Evolutionary conservation across 2,113 vertebrate species (phyloP).

Genomic region (Pithys albifrons): DNA sequence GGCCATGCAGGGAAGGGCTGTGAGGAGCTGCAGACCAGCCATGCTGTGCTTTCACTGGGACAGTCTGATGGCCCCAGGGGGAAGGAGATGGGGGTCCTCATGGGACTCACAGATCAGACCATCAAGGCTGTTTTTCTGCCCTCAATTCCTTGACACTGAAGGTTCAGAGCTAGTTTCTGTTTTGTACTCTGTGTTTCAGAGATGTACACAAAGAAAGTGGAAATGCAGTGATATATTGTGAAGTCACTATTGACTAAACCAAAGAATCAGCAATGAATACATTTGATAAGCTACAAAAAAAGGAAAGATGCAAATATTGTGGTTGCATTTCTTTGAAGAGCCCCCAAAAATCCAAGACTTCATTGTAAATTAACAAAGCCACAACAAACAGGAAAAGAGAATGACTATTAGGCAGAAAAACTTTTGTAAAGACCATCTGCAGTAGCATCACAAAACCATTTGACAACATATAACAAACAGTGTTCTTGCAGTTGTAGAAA

Average conservation of each 20-base stretch:
- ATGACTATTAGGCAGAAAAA: neutral
- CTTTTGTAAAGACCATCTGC: neutral
- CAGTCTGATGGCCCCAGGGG: neutral
- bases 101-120: neutral
- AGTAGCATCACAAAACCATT: neutral
- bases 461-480: neutral
- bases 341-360: neutral
- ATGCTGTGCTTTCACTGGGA: rapidly evolving
- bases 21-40: neutral
- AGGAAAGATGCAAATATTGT: neutral
- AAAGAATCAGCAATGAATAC: neutral
- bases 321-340: neutral
- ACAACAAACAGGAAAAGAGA: neutral
- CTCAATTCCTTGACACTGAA: neutral
- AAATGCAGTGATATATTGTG: neutral
- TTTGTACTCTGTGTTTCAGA: neutral
- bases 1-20: neutral
- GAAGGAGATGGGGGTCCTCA: neutral
- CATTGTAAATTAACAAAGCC: neutral
- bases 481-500: neutral
- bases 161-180: neutral
- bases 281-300: neutral
- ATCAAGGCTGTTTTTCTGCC: neutral
- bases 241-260: neutral
- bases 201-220: neutral